A percentile compares a stretch with the other conserved stretches of the same genome.
These are phyloP conservation scores for Trididemnum clinides DNA, from an alignment of 23 tunicate genomes.

Conservation along the genomic window DNA sequence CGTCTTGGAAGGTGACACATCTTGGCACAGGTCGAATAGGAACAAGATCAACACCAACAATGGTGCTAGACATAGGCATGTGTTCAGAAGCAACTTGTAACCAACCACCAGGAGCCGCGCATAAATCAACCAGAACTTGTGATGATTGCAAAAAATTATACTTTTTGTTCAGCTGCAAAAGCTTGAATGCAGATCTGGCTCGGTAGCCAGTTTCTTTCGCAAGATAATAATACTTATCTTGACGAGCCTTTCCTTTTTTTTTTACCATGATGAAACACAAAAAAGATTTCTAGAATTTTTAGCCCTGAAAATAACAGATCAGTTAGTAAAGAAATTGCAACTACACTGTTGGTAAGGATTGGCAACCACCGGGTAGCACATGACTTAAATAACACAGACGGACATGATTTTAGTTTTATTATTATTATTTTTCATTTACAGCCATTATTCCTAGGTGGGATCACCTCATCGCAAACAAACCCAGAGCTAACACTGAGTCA, in stretches of 20 bases:
- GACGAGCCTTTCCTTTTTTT: slow-evolving; percentile 85
- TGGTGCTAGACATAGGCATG: slow-evolving; percentile 86
- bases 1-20: slow-evolving; percentile 88
- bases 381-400: too few relatives aligned
- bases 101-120: slow-evolving; percentile 99
- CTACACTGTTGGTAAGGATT: too few relatives aligned
- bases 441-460: too few relatives aligned
- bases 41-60: slow-evolving; percentile 89
- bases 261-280: slow-evolving; percentile 71
- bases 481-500: too few relatives aligned
- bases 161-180: slow-evolving; percentile 91
- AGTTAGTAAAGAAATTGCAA: too few relatives aligned
- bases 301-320: too few relatives aligned
- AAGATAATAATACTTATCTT: slow-evolving; percentile 90
- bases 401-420: too few relatives aligned
- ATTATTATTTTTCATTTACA: too few relatives aligned
- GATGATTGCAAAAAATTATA: slow-evolving; percentile 85
- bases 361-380: too few relatives aligned
- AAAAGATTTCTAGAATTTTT: too few relatives aligned
- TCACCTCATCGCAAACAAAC: too few relatives aligned
- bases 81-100: slow-evolving; percentile 96
- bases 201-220: slow-evolving; percentile 98
- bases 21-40: slow-evolving; percentile 91
- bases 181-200: slow-evolving; percentile 97
- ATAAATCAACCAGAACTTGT: slow-evolving; percentile 83